Base-by-base conservation (phyloP, 2,113 vertebrate genomes). In the Capreolus pygargus region DNA sequence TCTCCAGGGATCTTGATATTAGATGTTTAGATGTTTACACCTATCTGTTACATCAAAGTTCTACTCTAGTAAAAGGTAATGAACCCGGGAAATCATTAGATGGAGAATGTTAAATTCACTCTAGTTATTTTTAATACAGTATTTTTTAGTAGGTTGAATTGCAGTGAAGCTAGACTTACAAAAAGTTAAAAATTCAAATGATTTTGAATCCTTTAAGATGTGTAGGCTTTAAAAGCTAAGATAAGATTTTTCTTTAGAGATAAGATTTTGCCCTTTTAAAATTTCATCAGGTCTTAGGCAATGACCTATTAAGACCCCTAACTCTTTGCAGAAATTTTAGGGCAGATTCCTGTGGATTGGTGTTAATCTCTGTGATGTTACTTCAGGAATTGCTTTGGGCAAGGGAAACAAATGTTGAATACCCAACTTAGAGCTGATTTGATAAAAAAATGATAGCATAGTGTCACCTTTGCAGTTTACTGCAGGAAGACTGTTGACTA, bases 21-120 rank as follows among this genome's bases (percentile, higher is more conserved):
- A 98, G 86, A 96, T 96, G 96, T 97, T 97, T 95, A 89, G 96
- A 98, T 96, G 91, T 95, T 96, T 97, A 94, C 19, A 91, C 90
- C 85, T 96, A 89, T 98, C 95, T 96, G 57, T 93, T 88, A 85
- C 88, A 95, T 97, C 67, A 94, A 97, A 98, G 81, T 1, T 17
- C 21, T 93, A 19, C 57, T 89, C 78, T 55, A 94, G 95, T 95
- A 96, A 97, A 98, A 96, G 30, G 36, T 97, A 98, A 98, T 81
- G 57, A 96, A 97, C 45, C 85, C 36, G 16, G 57, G 58, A 96
- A 95, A 97, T 94, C 83, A 93, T 97, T 90, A 95, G 36, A 64
- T 74, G n/a, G 85, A 89, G 95, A 95, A 97, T 58, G 67, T 96
- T 96, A 97, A 97, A 92, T 91, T 91, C 70, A 89, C 43, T 57